Evolutionary conservation across 2,113 vertebrate species (phyloP).

Genomic region (Eubucco bourcierii): DNA sequence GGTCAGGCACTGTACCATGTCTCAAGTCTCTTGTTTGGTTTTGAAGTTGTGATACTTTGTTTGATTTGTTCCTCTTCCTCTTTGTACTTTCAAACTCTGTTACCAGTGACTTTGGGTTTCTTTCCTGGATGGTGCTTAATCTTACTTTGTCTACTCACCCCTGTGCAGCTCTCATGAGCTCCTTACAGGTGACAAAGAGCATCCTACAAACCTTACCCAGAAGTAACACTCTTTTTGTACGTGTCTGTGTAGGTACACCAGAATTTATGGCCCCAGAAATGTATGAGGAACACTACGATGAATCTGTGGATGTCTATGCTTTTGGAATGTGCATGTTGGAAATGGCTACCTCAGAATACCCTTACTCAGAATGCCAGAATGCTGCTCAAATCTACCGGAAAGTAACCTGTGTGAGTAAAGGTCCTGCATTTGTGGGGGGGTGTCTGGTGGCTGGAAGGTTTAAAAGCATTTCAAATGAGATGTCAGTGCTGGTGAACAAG

Average conservation of each 20-base stretch:
- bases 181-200: background rate
- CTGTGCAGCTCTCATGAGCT: background rate
- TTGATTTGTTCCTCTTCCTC: background rate
- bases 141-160: background rate
- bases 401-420: conserved; percentile 95
- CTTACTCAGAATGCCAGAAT: conserved; percentile 98
- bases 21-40: background rate
- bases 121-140: background rate
- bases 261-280: conserved; percentile 99
- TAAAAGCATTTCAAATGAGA: background rate
- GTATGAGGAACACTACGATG: conserved; percentile 98
- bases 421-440: accelerated
- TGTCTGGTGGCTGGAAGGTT: background rate
- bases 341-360: conserved; percentile 99
- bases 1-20: background rate
- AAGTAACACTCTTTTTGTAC: background rate
- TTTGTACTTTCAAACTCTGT: too few relatives aligned
- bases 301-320: conserved; percentile 95
- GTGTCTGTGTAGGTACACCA: conserved; percentile 83
- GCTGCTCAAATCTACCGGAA: conserved; percentile 99
- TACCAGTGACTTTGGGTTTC: background rate
- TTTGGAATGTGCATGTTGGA: conserved; percentile 99
- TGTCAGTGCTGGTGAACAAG: background rate
- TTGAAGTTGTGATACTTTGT: background rate
- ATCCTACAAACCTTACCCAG: background rate